Base-by-base conservation (phyloP, 2,113 vertebrate genomes). In the Platichthys flesus region DNA sequence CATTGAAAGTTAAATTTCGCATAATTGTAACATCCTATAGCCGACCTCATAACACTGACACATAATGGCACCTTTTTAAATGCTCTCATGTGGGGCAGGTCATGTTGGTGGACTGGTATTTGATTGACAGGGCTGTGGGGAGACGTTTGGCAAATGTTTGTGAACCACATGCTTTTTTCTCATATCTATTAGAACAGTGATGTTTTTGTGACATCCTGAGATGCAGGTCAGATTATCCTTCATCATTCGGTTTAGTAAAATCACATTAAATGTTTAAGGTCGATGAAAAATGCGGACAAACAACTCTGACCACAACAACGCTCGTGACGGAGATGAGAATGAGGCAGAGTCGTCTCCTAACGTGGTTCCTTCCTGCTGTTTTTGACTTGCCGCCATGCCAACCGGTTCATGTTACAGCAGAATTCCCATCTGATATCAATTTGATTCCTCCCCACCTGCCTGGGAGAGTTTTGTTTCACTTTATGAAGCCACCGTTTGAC, bases 351-450 rank as follows among this genome's bases (percentile, higher is more conserved):
- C 9, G 7, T 55, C 52, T 10, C 20, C 20, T n/a, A 14, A 24
- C 13, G 28, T 15, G 24, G 6, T 31, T 31, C 31, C 31, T 31
- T 7, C 7, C 31, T 31, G 31, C 31, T 51, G 62, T 1, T 16
- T 63, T 69, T 49, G 40, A 1, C 20, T 57, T 57, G 40, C 31
- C 16, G 2, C 24, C 15, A 5, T 35, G 60, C 21, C 35, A 65
- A 1, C 60, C 8, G n/a, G 0, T 16, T 68, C 40, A n/a, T 31
- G 55, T 67, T 24, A 1, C n/a, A 40, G 8, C 56, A 26, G 35
- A n/a, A 6, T 75, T 65, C 13, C 16, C 15, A 20, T 68, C 40
- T 69, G 58, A 69, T 65, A 76, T 69, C 47, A 61, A 47, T 21
- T 61, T 0, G 23, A 47, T 64, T n/a, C 16, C 15, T 40, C 24